phyloP scores from a whole-genome alignment of 2,797 vertebrate genomes.

The Poecile montanus region DNA sequence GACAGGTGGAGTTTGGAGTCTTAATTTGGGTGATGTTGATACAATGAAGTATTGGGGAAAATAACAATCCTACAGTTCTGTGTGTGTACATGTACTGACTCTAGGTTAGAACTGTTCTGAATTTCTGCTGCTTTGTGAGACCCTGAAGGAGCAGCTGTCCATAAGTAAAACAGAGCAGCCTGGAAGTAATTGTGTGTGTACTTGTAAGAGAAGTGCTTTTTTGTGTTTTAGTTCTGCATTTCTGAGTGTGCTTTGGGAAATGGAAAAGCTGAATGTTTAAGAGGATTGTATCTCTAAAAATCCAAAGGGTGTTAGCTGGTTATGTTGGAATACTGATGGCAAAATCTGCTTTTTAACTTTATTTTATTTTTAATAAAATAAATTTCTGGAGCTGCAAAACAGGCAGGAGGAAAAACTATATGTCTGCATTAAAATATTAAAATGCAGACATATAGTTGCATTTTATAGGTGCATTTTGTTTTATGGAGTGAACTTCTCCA shows the following conservation, averaged over 20 bases:
- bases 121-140: neutral
- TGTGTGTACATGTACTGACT: accelerated
- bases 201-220: neutral
- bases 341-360: neutral
- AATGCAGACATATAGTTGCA: neutral
- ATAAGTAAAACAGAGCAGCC: neutral
- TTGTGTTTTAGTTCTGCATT: neutral
- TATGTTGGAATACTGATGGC: neutral
- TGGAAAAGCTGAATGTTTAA: neutral
- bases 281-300: neutral
- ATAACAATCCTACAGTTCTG: neutral
- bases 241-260: neutral
- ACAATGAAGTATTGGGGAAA: neutral
- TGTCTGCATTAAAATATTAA: neutral
- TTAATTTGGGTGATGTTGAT: neutral
- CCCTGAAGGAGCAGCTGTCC: neutral
- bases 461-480: neutral
- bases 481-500: neutral
- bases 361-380: neutral
- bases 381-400: neutral
- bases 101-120: neutral
- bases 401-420: neutral
- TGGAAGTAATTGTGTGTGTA: neutral
- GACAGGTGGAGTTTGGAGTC: neutral
- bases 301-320: neutral